Evolutionary conservation across 2,113 vertebrate species (phyloP), one percentile per base, ranked within the genome.

Genomic region (Hystrix cristata): DNA sequence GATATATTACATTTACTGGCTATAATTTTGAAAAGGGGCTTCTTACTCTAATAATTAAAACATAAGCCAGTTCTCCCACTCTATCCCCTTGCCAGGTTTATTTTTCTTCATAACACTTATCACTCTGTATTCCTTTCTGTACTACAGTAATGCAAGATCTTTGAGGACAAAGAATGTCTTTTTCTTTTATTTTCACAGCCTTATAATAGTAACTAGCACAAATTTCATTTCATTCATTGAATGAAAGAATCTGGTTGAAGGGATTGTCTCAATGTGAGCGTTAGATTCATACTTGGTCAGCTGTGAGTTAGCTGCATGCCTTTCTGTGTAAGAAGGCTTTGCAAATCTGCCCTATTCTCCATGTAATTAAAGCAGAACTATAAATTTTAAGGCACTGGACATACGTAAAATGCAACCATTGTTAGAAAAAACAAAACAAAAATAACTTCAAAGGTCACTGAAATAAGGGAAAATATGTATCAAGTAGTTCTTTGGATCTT

Each of bases 21-120:
- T 74, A 43, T 46, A 74, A 59, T 89, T 67, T 79, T 92, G 80
- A 74, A 85, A 67, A 91, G 23, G 4, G 19, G 34, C 3, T 10
- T 84, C 57, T 74, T 92, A 78, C 10, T 4, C n/a, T 74, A 84
- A 69, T 71, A 95, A 51, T 74, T 46, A 93, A 93, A 89, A 93
- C 15, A 11, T 89, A 78, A 46, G 62, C 25, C 60, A 88, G 53
- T n/a, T 76, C 38, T 95, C 46, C 71, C 15, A 87, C 67, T 86
- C 55, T 82, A 10, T 27, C 25, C 55, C 19, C 64, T 94, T 72
- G 55, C 9, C 2, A 65, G 51, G 11, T 92, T 60, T 51, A 64
- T 21, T 89, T 90, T 48, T 87, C 55, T 80, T 80, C 81, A 92
- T 3, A 79, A n/a, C 23, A 82, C 6, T 65, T 90, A 72, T 4